These are phyloP conservation scores for Dasypolia templi DNA, from an alignment of 2,888 invertebrate genomes.

Conservation along the genomic window DNA sequence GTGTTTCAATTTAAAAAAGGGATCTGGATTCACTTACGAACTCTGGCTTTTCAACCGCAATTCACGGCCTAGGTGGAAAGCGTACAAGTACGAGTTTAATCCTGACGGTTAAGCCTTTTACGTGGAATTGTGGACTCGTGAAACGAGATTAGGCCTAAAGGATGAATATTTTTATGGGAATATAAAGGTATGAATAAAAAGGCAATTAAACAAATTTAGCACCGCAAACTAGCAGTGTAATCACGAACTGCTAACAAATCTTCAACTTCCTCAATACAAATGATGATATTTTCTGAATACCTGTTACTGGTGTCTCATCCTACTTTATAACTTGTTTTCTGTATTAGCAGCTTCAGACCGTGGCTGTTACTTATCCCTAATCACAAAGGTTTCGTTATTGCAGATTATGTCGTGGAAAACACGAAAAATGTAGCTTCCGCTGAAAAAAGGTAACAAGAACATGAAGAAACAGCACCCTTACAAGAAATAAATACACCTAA, in stretches of 20 bases:
- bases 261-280: background rate
- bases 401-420: background rate
- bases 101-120: slow-evolving; percentile 53
- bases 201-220: background rate
- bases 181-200: background rate
- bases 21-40: slow-evolving; percentile 27
- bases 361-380: background rate
- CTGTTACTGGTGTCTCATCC: background rate
- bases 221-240: background rate
- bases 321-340: background rate
- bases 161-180: slow-evolving; percentile 14
- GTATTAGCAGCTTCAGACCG: background rate
- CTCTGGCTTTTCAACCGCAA: slow-evolving; percentile 42
- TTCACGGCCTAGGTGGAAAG: slow-evolving; percentile 43
- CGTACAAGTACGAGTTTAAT: slow-evolving; percentile 48
- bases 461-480: no score
- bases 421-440: background rate
- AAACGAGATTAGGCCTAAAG: slow-evolving; percentile 49
- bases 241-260: background rate
- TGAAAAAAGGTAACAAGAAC: background rate
- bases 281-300: background rate
- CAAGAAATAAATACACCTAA: background rate
- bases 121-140: slow-evolving; percentile 44
- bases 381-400: background rate
- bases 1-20: slow-evolving; percentile 25